Base-by-base conservation (phyloP, 2,797 vertebrate species). In the Tangara arthus region DNA sequence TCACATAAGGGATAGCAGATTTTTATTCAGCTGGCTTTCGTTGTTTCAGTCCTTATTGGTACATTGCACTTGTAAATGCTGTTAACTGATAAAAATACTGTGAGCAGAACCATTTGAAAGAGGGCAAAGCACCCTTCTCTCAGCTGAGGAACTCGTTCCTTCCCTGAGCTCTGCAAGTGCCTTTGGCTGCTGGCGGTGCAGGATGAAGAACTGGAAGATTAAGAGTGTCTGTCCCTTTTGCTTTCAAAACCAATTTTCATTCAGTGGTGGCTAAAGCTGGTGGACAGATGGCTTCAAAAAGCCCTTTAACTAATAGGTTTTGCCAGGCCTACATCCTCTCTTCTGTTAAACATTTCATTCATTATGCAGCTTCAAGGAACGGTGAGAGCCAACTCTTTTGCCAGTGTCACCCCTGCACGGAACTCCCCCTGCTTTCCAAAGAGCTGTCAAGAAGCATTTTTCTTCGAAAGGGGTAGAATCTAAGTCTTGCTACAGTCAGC, bases 251-350 rank as follows among this genome's bases (percentile, higher is more conserved):
- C 20, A 78, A 66, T 89, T 91, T 86, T 92, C 92, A 93, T 96
- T 94, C 92, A 95, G 83, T 27, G 63, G 76, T 87, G 60, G 77
- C 88, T 95, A 83, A 95, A 97, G 87, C 95, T 96, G 94, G 72
- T 94, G 94, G 94, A 96, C 90, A 94, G 94, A 96, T 89, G 94
- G 94, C 90, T 96, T 95, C 88, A 93, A 86, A 97, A 97, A 93
- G 92, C 89, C 91, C 83, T 95, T 95, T 93, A 87, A 96, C 95
- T 97, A 96, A 95, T 94, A 96, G 24, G 12, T 94, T 85, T 96
- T 96, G 88, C 96, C 93, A 97, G 84, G 90, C 94, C 93, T 94
- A 95, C 90, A 96, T 95, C 92, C 92, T 94, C 95, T 94, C 87
- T 34, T 95, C 92, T 97, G 95, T 96, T 92, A 81, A 95, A 95